phyloP scores from a whole-genome alignment of 2,113 vertebrate species.

The Atractosteus spatula region DNA sequence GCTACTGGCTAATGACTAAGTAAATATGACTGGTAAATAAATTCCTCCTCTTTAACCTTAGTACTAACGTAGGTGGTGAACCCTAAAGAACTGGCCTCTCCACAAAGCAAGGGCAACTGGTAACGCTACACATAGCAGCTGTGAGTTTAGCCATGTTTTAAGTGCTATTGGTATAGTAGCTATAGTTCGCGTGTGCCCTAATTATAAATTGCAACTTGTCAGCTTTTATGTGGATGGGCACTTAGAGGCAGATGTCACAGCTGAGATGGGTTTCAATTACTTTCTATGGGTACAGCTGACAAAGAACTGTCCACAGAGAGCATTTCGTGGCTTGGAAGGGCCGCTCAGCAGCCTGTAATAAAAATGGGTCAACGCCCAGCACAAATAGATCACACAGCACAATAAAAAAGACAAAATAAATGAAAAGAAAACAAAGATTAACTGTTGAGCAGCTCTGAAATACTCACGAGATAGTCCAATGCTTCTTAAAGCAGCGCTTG shows the following conservation, averaged over 20 bases:
- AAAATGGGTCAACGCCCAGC: conserved; percentile 1
- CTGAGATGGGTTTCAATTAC: background rate
- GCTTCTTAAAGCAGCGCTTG: background rate
- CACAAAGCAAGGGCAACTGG: background rate
- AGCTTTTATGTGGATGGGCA: background rate
- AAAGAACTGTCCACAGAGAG: background rate
- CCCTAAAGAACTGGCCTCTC: background rate
- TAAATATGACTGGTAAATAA: background rate
- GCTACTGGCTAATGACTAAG: background rate
- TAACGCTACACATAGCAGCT: background rate
- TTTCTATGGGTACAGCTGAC: background rate
- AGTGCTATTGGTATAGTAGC: background rate
- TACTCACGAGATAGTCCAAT: background rate
- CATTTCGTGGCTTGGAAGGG: background rate
- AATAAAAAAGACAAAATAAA: background rate
- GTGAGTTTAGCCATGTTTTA: background rate
- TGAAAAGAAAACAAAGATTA: background rate
- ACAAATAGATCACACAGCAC: background rate
- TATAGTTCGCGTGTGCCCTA: background rate
- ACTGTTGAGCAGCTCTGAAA: background rate
- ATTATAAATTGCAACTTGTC: background rate
- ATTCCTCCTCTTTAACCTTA: background rate
- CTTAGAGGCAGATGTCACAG: background rate
- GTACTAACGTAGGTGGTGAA: background rate
- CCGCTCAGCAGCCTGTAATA: background rate